A percentile compares a stretch with the other conserved stretches of the same genome.
Evolutionary conservation across 2,888 invertebrate genomes (phyloP).

Genomic region (Synergus itoensis): DNA sequence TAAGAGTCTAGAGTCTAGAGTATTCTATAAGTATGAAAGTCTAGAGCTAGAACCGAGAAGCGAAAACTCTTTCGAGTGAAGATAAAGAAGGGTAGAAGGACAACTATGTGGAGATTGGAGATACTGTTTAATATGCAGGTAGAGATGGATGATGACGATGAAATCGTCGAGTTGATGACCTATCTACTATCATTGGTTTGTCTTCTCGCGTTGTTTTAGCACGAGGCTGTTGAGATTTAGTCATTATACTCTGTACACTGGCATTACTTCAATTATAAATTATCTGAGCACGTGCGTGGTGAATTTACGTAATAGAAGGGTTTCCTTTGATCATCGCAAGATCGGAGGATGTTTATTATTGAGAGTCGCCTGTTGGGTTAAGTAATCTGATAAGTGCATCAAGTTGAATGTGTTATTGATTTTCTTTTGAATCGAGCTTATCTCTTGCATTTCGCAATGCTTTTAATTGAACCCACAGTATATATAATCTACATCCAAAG

Average conservation of each 20-base stretch:
- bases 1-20: no score
- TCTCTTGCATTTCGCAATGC: background rate
- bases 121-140: conserved; percentile 23
- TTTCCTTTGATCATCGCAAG: conserved; percentile 16
- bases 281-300: conserved; percentile 26
- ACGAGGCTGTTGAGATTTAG: conserved; percentile 25
- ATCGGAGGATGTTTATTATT: conserved; percentile 11
- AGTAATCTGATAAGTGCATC: conserved; percentile 29
- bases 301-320: background rate
- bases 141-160: conserved; percentile 45
- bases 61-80: background rate
- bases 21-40: background rate
- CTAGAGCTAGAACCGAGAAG: background rate
- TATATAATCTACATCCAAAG: no score
- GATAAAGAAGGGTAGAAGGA: background rate
- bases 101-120: background rate
- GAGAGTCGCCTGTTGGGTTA: conserved; percentile 1
- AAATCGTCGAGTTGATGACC: conserved; percentile 44
- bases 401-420: background rate
- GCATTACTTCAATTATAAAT: conserved; percentile 39
- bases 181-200: conserved; percentile 21
- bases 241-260: conserved; percentile 28
- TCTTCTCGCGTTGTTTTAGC: conserved; percentile 20
- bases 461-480: no score
- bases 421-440: background rate